Conservation (phyloP, 2,113 vertebrate genomes). For the Alexandromys fortis region DNA sequence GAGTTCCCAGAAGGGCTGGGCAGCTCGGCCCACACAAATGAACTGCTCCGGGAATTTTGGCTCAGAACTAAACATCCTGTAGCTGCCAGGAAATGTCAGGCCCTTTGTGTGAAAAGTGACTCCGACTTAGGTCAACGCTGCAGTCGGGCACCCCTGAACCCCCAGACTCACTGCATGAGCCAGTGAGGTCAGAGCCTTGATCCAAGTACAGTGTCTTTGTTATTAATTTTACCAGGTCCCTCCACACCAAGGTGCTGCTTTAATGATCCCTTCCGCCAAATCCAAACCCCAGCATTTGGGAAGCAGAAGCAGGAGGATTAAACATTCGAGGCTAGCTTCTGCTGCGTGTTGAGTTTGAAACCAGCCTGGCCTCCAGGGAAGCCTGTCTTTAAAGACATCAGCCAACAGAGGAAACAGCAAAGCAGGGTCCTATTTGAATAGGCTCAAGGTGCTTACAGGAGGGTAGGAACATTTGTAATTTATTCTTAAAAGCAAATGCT, state of each 20-base stretch:
- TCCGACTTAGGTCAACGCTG: background rate
- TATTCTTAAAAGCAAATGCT: background rate
- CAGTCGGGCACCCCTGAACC: background rate
- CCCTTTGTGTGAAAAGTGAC: constrained; percentile 41
- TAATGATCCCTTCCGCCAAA: background rate
- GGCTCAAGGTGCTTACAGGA: background rate
- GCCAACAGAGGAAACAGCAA: background rate
- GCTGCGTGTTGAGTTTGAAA: background rate
- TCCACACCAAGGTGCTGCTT: background rate
- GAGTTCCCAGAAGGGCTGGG: constrained; percentile 58
- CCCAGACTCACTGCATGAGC: constrained; percentile 32
- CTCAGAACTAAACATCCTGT: constrained; percentile 60
- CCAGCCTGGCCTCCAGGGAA: background rate
- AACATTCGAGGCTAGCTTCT: background rate
- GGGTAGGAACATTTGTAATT: background rate
- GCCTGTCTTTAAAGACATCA: background rate
- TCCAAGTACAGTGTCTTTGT: background rate
- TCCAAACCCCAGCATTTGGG: background rate
- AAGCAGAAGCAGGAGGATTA: background rate
- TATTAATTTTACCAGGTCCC: background rate
- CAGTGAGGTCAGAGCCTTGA: background rate
- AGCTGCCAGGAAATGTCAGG: constrained; percentile 48
- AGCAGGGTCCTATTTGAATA: background rate
- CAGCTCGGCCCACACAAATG: background rate
- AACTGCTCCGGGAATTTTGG: constrained; percentile 56